Conservation (phyloP, 2,113 vertebrate genomes). For the Eretmochelys imbricata region DNA sequence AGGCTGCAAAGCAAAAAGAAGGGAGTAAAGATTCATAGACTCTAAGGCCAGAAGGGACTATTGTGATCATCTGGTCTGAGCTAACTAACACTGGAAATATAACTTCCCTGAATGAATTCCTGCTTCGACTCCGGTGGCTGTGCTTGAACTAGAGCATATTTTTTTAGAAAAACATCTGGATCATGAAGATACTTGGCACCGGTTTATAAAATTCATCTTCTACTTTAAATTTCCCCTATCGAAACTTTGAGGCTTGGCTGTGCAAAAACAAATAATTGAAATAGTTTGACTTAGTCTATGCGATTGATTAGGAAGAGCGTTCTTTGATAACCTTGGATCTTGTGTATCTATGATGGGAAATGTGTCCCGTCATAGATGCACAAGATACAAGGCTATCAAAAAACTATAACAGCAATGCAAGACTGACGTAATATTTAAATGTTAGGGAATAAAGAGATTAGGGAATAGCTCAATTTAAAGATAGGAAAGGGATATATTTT, state of each 20-base stretch:
- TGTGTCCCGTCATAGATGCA: background rate
- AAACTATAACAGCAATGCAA: background rate
- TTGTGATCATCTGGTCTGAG: background rate
- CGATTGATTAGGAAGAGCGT: accelerated
- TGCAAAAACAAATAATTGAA: background rate
- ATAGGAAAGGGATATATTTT: background rate
- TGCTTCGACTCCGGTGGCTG: background rate
- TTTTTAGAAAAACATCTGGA: background rate
- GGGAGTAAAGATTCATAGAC: background rate
- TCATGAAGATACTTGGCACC: background rate
- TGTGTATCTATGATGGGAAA: no score
- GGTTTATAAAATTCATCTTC: background rate
- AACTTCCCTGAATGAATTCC: background rate
- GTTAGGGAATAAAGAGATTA: background rate
- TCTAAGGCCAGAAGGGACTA: background rate
- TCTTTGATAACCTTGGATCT: no score
- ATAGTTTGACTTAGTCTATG: background rate
- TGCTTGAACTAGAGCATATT: background rate
- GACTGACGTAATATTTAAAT: background rate
- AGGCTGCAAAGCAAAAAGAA: background rate
- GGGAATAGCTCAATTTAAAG: background rate
- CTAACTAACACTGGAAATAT: background rate
- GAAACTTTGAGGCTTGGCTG: background rate
- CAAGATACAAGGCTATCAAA: background rate
- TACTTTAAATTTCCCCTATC: background rate